Base-by-base conservation (phyloP, 1,140 invertebrate genomes). In the Plutomurus gul region DNA sequence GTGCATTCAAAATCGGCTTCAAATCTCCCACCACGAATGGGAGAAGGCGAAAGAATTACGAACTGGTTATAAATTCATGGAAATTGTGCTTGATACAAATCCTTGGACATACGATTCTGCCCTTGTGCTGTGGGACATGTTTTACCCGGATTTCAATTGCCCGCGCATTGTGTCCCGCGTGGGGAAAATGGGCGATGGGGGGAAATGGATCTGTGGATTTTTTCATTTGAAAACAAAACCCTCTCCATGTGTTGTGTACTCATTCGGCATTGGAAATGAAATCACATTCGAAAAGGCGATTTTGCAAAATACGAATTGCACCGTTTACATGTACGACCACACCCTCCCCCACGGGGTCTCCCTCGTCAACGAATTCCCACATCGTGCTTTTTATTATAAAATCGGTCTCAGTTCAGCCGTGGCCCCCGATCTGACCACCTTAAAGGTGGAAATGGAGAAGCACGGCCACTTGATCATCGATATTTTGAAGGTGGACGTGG, bases 401-500 rank as follows among this genome's bases (percentile, higher is more conserved):
- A 11, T 75, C 3, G 76, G 79, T 74, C 6, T 81, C 4, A 33
- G 47, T 4, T n/a, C 5, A 10, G 25, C 13, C 3, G 51, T 27
- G 8, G 18, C 13, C 22, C 3, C 4, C 0, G 25, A 40, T 22
- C 16, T 47, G 4, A 40, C 7, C 20, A 40, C 75, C 5, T 36
- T 76, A 7, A 56, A 60, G n/a, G 11, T 33, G 1, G 36, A 11
- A 13, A 65, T 76, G 75, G 36, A 60, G 7, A 43, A 36, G 39
- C n/a, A 40, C 43, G 46, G 22, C 1, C 37, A 73, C 25, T 13
- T 37, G 8, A 73, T 39, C 18, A 60, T 81, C 27, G 79, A 81
- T 33, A 46, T 81, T 18, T 16, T 81, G 30, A 81, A 81, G 46
- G 60, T 81, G 1, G 79, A 81, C 33, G 65, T 73, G 11, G 79